phyloP scores from a whole-genome alignment of 2,113 vertebrate genomes.

The Speoplatyrhinus poulsoni region DNA sequence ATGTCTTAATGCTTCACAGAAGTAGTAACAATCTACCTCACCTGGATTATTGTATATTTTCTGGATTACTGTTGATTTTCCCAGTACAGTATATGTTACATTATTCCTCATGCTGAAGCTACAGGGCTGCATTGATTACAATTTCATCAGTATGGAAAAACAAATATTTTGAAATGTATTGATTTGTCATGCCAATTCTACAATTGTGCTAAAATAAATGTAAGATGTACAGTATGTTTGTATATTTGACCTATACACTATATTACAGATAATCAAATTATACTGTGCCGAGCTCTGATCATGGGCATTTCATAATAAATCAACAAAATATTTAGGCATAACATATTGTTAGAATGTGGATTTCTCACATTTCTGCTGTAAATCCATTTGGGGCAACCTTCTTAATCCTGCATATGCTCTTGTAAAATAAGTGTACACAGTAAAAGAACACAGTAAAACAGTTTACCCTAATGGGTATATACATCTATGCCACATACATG shows the following conservation, averaged over 20 bases:
- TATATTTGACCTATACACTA: background rate
- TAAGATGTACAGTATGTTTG: background rate
- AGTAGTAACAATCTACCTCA: too few relatives aligned
- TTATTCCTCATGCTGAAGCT: too few relatives aligned
- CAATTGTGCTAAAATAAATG: background rate
- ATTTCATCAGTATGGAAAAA: too few relatives aligned
- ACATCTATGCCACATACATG: background rate
- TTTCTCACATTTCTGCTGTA: slow-evolving; percentile 62
- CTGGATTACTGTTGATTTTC: too few relatives aligned
- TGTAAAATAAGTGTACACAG: slow-evolving; percentile 4
- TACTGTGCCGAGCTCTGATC: background rate
- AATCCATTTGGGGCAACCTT: slow-evolving; percentile 71
- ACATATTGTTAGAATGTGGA: slow-evolving; percentile 37
- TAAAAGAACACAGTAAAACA: slow-evolving; percentile 6
- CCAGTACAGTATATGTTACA: too few relatives aligned
- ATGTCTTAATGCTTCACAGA: too few relatives aligned
- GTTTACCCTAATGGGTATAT: background rate
- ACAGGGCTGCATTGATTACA: too few relatives aligned
- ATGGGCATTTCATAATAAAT: background rate
- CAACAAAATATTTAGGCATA: background rate
- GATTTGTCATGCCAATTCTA: too few relatives aligned
- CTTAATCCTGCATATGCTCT: slow-evolving; percentile 65
- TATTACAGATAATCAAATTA: background rate
- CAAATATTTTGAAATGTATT: too few relatives aligned
- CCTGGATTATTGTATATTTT: too few relatives aligned